Evolutionary conservation across 2,797 vertebrate genomes (phyloP), one percentile per base, ranked within the genome.

Genomic region (Selene dorsalis): DNA sequence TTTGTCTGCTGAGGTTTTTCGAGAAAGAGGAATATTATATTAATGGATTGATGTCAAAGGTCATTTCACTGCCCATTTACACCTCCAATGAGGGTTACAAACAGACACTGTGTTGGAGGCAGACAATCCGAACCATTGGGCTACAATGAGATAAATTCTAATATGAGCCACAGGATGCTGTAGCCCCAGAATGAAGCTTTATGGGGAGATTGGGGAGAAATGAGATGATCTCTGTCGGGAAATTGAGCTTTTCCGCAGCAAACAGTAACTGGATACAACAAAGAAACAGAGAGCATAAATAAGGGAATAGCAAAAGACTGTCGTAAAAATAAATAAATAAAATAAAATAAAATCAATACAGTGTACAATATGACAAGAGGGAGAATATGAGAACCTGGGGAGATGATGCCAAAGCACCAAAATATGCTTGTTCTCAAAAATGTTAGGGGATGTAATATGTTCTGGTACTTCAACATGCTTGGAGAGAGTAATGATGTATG

Each of bases 191-290:
- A 69, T 55, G 41, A 47, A 62, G 82, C 68, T 83, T 88, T 83
- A 70, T 78, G 55, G 72, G 66, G 66, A 83, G 86, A 84, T 53
- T 66, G 63, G 64, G 75, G 83, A 81, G 84, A 87, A 83, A 85
- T 72, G 58, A 90, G 84, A 89, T 84, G 87, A 84, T 88, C 86
- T 85, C 86, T 90, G 81, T 89, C 79, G 77, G 88, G 91, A 92
- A 91, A 90, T 75, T 60, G 81, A 90, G 84, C 81, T 89, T 90
- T 87, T 84, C 82, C 26, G 62, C 74, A 41, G 84, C 73, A 71
- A 86, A 85, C 53, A 79, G 85, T 88, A 92, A 92, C 87, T 14
- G 50, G 87, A 91, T 88, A 84, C 80, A 69, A 68, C 24, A 60
- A 70, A 68, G 77, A 82, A 76, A 77, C 48, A 53, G 61, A 69